Evolutionary conservation across 2,888 invertebrate species (phyloP), one percentile per base, ranked within the genome.

Genomic region (Flabesymbios commensalis): DNA sequence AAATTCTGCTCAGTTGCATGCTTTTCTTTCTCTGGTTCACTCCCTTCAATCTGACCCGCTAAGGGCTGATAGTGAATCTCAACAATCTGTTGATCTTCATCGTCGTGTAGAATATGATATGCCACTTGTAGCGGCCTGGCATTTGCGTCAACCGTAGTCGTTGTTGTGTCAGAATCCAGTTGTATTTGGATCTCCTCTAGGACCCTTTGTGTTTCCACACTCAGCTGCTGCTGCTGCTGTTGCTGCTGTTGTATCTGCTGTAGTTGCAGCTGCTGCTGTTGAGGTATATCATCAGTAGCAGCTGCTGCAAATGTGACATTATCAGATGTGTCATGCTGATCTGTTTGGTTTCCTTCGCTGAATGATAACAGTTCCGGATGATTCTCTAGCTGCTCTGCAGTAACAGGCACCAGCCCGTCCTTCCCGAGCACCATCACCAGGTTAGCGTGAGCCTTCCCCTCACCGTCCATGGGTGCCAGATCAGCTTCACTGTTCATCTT

Each of bases 61-160:
- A 36, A 26, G 26, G 29, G 22, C 10, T 55, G 24, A 45, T 64
- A 64, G 32, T 61, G 64, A 32, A 64, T 61, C 43, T 64, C 64
- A 2, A 64, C 60, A 14, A 64, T 57, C 36, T 60, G 64, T 33
- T 61, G 60, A 29, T 61, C 33, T 17, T 64, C 60, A 7, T 61
- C 64, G 26, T 64, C 64, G 22, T 53, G 64, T 17, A 64, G 49
- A 42, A 64, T 57, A 26, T 64, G 64, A 31, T 64, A 64, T 10
- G 64, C 60, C 29, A 64, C 60, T 19, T 52, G 53, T 7, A 33
- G 5, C 32, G 32, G 24, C 29, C 10, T 7, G 10, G 28, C 49
- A n/a, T n/a, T n/a, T 10, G 5, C 22, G 26, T 10, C 5, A 49
- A 7, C 29, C 32, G 32, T 19, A 19, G n/a, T 36, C 7, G 39